phyloP scores from a whole-genome alignment of 2,797 vertebrate genomes.

The Micrastur ruficollis region DNA sequence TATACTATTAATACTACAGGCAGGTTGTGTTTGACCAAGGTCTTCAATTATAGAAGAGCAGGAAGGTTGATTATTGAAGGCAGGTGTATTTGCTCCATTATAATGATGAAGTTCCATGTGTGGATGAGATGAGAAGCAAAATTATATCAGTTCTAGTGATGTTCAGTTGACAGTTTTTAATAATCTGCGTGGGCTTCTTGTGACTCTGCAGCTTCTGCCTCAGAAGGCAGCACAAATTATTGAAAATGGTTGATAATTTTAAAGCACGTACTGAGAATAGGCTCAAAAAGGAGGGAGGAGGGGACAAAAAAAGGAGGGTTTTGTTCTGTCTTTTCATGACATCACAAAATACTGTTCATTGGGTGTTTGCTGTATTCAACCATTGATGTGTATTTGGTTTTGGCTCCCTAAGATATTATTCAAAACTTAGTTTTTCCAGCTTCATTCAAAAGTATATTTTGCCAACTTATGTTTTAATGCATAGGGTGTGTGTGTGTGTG shows the following conservation, averaged over 20 bases:
- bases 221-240: neutral
- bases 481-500: accelerated
- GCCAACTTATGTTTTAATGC: neutral
- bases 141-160: neutral
- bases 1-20: neutral
- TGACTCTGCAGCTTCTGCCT: neutral
- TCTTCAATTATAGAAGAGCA: neutral
- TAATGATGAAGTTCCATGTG: neutral
- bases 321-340: neutral
- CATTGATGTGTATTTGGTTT: neutral
- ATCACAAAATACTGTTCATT: neutral
- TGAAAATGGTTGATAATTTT: neutral
- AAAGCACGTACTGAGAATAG: neutral
- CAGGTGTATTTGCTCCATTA: neutral
- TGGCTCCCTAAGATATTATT: neutral
- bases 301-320: neutral
- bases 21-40: neutral
- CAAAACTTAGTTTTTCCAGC: neutral
- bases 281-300: neutral
- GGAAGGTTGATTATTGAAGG: neutral
- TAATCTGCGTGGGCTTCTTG: neutral
- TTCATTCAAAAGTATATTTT: neutral
- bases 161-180: neutral
- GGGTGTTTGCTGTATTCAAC: neutral
- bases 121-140: neutral